Percentiles rank a stretch among this genome's conserved stretches.
Evolutionary conservation across 2,888 invertebrate genomes (phyloP).

Genomic region (Dyspetes luteomarginatus): DNA sequence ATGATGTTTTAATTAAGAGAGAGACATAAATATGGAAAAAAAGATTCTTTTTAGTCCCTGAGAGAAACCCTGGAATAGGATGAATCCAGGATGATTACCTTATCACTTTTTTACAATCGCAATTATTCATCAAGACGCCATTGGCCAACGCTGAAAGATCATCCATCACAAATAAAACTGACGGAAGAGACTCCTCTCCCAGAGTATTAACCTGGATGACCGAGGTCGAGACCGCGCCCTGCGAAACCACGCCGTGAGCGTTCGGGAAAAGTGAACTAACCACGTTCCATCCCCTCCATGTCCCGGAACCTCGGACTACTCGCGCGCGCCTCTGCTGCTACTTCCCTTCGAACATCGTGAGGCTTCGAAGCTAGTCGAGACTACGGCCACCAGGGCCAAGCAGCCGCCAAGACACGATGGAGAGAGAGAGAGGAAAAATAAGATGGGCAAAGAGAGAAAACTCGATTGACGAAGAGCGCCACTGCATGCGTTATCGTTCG

Average conservation of each 20-base stretch:
- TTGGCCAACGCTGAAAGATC: background rate
- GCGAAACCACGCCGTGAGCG: conserved; percentile 77
- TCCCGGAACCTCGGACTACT: conserved; percentile 66
- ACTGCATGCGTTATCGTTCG: conserved; percentile 42
- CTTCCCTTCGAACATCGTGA: conserved; percentile 61
- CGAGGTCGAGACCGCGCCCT: conserved; percentile 82
- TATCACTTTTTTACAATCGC: too few relatives aligned
- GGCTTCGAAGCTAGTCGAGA: conserved; percentile 70
- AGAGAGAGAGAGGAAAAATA: conserved; percentile 18
- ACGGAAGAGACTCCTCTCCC: conserved; percentile 9
- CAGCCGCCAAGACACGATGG: conserved; percentile 33
- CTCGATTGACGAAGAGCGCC: background rate
- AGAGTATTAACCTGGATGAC: conserved; percentile 65
- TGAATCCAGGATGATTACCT: too few relatives aligned
- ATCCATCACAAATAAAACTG: background rate
- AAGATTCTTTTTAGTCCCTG: too few relatives aligned
- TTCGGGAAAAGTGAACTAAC: conserved; percentile 83
- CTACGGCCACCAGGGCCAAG: conserved; percentile 61
- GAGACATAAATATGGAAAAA: too few relatives aligned
- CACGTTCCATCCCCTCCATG: conserved; percentile 83
- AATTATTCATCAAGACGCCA: background rate
- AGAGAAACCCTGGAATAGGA: too few relatives aligned
- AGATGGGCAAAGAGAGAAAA: conserved; percentile 14
- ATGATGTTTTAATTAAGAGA: too few relatives aligned
- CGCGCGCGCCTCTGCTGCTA: conserved; percentile 43